Evolutionary conservation across 2,888 invertebrate genomes (phyloP), one percentile per base, ranked within the genome.

Genomic region (Salticus scenicus): DNA sequence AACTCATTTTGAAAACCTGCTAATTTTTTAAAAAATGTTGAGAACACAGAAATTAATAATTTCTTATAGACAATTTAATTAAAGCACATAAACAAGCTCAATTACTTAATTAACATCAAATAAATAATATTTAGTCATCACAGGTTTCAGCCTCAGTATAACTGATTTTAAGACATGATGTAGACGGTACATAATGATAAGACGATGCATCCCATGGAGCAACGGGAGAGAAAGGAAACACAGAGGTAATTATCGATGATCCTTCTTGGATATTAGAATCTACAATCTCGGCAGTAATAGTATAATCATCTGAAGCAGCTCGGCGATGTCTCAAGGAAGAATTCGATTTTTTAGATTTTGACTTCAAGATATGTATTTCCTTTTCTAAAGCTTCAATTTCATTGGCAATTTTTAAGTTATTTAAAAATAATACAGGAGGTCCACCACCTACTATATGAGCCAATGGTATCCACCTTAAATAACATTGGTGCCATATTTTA

Each of bases 401-500:
- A 77, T 91, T 91, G 8, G 91, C 90, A 87, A 92, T 89, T 63
- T 91, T 88, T 72, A 91, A 90, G 88, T 91, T 91, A 66, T 91
- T 91, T 14, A 92, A 89, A 88, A 91, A 91, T 71, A 90, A 90
- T 0, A 90, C 90, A 5, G 91, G 91, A 80, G 90, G 88, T 0
- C 95, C 96, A 17, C 96, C 94, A 88, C 93, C 94, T 24, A 93
- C 92, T 87, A 95, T 94, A 91, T 97, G 96, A 7, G 97, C 93
- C 27, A 95, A 94, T 27, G 95, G 94, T 90, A 97, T 93, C 96
- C 97, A 97, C 33, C 98, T 94, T 90, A 96, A 95, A 92, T 96
- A 98, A 92, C 97, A 97, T 91, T 96, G 96, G 82, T 94, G 92
- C 97, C 97, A 98, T 64, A 97, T 91, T 87, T 95, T 94, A 89